Percentiles rank a stretch among this genome's conserved stretches.
Evolutionary conservation across 2,888 invertebrate genomes (phyloP).

Genomic region (Galeruca laticollis): DNA sequence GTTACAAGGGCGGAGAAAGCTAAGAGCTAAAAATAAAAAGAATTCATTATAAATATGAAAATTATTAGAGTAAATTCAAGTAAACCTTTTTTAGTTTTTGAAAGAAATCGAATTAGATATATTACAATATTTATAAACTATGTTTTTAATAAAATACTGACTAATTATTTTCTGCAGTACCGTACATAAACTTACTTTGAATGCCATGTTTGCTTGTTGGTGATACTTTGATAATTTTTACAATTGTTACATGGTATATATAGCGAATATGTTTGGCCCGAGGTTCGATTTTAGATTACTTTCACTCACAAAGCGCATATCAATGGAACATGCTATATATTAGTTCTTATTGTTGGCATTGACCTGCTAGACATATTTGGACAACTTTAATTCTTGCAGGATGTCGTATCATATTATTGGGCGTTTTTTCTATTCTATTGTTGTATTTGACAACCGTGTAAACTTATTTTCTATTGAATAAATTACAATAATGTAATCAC

Average conservation of each 20-base stretch:
- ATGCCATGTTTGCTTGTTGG: conserved; percentile 52
- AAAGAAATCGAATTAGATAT: no score
- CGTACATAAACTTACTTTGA: conserved; percentile 53
- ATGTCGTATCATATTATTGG: neutral
- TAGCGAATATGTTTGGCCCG: conserved; percentile 21
- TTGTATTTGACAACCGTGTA: neutral
- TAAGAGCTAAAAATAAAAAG: conserved; percentile 51
- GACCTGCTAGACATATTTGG: conserved; percentile 32
- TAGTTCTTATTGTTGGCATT: conserved; percentile 31
- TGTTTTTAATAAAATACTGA: no score
- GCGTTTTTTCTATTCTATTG: neutral
- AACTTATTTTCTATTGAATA: neutral
- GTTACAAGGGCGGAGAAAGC: conserved; percentile 55
- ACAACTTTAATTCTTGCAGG: conserved; percentile 3
- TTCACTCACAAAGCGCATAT: conserved; percentile 26
- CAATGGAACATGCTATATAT: conserved; percentile 31
- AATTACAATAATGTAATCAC: neutral
- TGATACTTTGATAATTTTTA: conserved; percentile 26
- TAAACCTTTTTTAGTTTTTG: no score
- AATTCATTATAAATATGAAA: conserved; percentile 6
- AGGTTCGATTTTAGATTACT: conserved; percentile 27
- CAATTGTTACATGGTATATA: conserved; percentile 34
- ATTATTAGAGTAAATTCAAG: no score
- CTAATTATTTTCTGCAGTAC: neutral
- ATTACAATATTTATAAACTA: no score